Percentiles rank a stretch among this genome's conserved stretches.
Conservation (phyloP, 2,888 invertebrate species). For the Lithophane socia region DNA sequence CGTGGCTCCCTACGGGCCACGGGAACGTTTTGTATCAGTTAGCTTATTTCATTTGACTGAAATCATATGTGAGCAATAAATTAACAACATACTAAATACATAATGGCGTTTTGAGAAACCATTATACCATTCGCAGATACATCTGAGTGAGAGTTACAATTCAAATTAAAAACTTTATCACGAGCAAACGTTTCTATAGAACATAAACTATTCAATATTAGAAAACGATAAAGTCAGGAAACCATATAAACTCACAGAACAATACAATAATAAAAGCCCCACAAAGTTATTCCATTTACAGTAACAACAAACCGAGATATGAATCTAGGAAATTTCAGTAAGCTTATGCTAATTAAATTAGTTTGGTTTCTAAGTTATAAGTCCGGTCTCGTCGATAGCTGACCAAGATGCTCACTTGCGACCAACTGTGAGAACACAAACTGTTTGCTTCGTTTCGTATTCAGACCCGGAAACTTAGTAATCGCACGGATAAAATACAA, state of each 20-base stretch:
- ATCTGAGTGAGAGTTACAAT: background rate
- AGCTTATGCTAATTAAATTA: slow-evolving; percentile 82
- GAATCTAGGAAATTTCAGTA: slow-evolving; percentile 69
- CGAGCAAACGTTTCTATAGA: background rate
- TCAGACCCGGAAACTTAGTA: slow-evolving; percentile 54
- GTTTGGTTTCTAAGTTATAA: slow-evolving; percentile 75
- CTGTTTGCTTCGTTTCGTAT: slow-evolving; percentile 68
- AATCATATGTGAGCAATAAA: slow-evolving; percentile 19
- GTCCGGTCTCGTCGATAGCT: slow-evolving; percentile 68
- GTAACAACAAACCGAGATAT: slow-evolving; percentile 64
- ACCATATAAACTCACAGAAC: background rate
- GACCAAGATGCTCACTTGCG: slow-evolving; percentile 74
- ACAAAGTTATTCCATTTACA: slow-evolving; percentile 59
- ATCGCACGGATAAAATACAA: slow-evolving; percentile 57
- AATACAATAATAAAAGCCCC: slow-evolving; percentile 35
- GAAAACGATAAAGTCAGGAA: slow-evolving; percentile 18
- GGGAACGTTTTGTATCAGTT: slow-evolving; percentile 66
- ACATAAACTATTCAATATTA: slow-evolving; percentile 20
- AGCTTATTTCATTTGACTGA: slow-evolving; percentile 30
- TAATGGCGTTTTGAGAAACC: slow-evolving; percentile 5
- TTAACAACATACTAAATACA: background rate
- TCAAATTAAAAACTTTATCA: background rate
- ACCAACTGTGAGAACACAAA: slow-evolving; percentile 70
- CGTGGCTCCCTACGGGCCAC: slow-evolving; percentile 53
- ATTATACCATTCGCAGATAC: background rate